These are phyloP conservation scores for Artibeus lituratus DNA, from an alignment of 2,797 vertebrate species.

Conservation along the genomic window DNA sequence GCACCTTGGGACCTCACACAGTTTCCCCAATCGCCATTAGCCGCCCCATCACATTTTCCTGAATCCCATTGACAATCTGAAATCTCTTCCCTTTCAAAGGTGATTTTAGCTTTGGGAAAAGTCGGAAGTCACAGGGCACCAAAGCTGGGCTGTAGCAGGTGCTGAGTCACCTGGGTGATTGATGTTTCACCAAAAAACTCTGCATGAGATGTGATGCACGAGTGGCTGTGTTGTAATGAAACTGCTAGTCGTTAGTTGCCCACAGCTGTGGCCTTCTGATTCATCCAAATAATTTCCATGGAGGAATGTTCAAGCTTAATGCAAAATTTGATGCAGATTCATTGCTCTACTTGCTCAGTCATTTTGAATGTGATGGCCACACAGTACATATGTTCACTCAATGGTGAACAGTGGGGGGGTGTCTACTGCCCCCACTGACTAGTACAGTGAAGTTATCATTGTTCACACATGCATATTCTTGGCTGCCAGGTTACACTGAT, in stretches of 20 bases:
- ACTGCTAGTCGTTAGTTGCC: neutral
- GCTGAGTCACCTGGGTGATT: neutral
- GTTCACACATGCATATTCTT: neutral
- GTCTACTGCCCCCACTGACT: neutral
- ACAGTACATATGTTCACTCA: no score
- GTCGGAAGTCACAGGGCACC: neutral
- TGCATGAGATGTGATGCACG: neutral
- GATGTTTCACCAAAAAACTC: neutral
- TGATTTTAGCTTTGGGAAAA: neutral
- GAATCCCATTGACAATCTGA: neutral
- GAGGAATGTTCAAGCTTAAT: neutral
- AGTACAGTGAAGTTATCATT: neutral
- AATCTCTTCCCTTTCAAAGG: neutral
- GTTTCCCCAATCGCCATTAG: neutral
- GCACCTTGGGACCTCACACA: neutral
- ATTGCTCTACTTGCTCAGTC: neutral
- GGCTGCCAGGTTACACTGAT: neutral
- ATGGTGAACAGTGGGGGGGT: no score
- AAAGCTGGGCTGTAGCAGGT: neutral
- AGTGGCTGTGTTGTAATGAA: neutral
- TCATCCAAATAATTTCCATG: neutral
- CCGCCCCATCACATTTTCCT: neutral
- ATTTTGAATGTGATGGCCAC: neutral
- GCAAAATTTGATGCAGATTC: neutral
- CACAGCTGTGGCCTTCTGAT: neutral